phyloP scores from a whole-genome alignment of 1,140 invertebrate genomes.

The Oncopodura yosiiana region DNA sequence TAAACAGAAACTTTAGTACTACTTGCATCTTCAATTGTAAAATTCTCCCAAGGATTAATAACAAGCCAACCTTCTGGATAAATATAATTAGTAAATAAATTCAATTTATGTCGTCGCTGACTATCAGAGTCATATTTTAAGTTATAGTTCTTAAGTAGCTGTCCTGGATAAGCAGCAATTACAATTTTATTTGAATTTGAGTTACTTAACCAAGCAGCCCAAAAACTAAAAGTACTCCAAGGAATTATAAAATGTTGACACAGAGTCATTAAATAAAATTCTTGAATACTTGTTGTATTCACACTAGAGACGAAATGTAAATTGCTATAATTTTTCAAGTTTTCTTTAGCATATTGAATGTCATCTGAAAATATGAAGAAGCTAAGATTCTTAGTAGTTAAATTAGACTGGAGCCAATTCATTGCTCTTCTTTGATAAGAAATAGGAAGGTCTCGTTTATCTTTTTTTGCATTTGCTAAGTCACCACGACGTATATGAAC shows the following conservation, averaged over 20 bases:
- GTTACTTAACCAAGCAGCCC: constrained; percentile 9
- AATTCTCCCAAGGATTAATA: too few relatives aligned
- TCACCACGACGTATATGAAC: constrained; percentile 2
- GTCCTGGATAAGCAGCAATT: constrained; percentile 4
- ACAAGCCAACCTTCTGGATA: too few relatives aligned
- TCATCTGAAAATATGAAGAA: constrained; percentile 8
- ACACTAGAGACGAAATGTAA: background rate
- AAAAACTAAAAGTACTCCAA: constrained; percentile 1
- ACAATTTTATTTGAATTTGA: constrained; percentile 2
- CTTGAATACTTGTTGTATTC: background rate
- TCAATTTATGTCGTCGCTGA: too few relatives aligned
- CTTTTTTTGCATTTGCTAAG: background rate
- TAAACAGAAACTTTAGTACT: too few relatives aligned
- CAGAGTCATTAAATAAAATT: background rate
- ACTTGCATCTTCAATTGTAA: too few relatives aligned
- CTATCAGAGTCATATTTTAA: too few relatives aligned
- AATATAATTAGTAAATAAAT: too few relatives aligned
- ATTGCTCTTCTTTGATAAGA: background rate
- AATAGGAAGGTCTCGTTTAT: background rate
- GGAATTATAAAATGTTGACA: constrained; percentile 3
- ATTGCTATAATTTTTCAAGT: background rate
- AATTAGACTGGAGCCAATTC: background rate
- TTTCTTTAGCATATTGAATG: background rate
- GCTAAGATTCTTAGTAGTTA: background rate
- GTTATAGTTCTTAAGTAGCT: too few relatives aligned